phyloP scores from a whole-genome alignment of 2,797 vertebrate genomes.

The Labroides dimidiatus region DNA sequence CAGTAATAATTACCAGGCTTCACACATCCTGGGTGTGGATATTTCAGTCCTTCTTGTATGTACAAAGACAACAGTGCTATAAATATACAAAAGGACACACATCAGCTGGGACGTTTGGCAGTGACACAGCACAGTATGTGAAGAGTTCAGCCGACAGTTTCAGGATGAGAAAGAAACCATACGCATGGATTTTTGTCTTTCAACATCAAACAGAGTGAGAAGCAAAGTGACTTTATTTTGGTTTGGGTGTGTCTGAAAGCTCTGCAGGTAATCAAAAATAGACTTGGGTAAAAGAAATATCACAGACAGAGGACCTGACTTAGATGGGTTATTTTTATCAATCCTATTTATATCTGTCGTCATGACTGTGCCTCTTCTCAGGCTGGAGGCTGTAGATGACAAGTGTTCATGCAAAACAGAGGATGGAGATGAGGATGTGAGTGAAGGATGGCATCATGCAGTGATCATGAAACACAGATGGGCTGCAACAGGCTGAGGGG shows the following conservation, averaged over 20 bases:
- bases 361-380: not conserved
- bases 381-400: not conserved
- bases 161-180: not conserved
- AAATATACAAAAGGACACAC: not conserved
- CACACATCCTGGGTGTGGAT: too few species aligned
- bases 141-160: not conserved
- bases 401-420: not conserved
- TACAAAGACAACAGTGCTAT: not conserved
- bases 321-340: constrained; percentile 3
- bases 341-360: constrained; percentile 30
- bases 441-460: constrained; percentile 47
- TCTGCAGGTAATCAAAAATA: constrained; percentile 22
- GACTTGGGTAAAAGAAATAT: constrained; percentile 1
- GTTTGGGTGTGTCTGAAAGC: not conserved
- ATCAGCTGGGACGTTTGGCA: not conserved
- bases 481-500: constrained; percentile 79
- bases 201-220: not conserved
- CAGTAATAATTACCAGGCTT: not conserved
- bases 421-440: constrained; percentile 24
- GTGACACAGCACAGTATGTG: not conserved
- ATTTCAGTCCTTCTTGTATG: not conserved
- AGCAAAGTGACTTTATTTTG: not conserved
- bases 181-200: not conserved
- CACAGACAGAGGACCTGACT: not conserved
- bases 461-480: constrained; percentile 64